Evolutionary conservation across 2,888 invertebrate species (phyloP).

Genomic region (Agrilus cyanescens): DNA sequence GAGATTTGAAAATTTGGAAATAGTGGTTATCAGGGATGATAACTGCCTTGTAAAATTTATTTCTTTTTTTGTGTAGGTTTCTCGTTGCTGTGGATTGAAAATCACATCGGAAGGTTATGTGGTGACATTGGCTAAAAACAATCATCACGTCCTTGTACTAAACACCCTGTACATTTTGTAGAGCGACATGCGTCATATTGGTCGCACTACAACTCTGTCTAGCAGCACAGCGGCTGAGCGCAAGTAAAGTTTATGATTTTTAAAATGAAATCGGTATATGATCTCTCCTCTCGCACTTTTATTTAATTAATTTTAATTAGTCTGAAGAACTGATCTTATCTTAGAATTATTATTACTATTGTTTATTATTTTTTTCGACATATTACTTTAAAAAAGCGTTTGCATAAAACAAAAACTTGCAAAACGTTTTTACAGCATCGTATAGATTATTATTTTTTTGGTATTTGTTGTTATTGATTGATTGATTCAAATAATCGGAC

Average conservation of each 20-base stretch:
- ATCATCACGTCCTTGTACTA: slow-evolving; percentile 94
- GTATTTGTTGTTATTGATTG: slow-evolving; percentile 6
- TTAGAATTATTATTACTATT: slow-evolving; percentile 18
- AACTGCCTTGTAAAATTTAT: too few relatives aligned
- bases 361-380: slow-evolving; percentile 9
- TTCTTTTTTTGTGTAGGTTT: slow-evolving; percentile 60
- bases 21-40: too few relatives aligned
- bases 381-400: slow-evolving; percentile 20
- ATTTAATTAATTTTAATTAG: slow-evolving; percentile 7
- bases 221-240: too few relatives aligned
- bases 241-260: too few relatives aligned
- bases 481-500: not conserved
- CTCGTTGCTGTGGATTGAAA: slow-evolving; percentile 94
- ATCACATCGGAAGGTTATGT: slow-evolving; percentile 95
- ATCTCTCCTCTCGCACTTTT: slow-evolving; percentile 29
- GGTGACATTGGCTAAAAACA: slow-evolving; percentile 94
- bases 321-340: slow-evolving; percentile 36
- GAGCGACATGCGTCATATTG: slow-evolving; percentile 42
- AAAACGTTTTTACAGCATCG: slow-evolving; percentile 6
- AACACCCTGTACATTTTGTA: slow-evolving; percentile 87
- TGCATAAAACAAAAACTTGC: not conserved
- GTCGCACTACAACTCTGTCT: too few relatives aligned
- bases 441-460: too few relatives aligned
- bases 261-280: slow-evolving; percentile 20
- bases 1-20: too few relatives aligned